A percentile compares a stretch with the other conserved stretches of the same genome.
Evolutionary conservation across 2,113 vertebrate genomes (phyloP).

Genomic region (Tupaia chinensis): DNA sequence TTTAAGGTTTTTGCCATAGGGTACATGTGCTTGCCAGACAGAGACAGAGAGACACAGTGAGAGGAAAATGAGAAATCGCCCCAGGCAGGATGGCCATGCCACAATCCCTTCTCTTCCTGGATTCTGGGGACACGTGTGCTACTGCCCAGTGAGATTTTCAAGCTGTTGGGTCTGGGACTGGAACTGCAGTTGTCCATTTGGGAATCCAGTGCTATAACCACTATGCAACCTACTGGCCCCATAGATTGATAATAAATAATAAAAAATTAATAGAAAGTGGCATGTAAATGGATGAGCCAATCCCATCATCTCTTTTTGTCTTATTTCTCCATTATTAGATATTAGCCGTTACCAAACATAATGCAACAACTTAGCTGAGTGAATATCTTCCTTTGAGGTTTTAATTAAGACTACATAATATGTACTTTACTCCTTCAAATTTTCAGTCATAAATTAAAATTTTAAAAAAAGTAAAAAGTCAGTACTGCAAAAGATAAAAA

Average conservation of each 20-base stretch:
- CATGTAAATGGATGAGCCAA: not conserved
- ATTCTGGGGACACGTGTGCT: too few relatives aligned
- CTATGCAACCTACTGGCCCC: too few relatives aligned
- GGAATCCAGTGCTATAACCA: too few relatives aligned
- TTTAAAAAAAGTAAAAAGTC: conserved; percentile 20
- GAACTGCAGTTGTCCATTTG: too few relatives aligned
- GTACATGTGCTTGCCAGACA: too few relatives aligned
- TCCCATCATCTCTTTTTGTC: not conserved
- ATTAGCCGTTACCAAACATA: not conserved
- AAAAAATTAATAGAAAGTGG: not conserved
- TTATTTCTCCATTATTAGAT: not conserved
- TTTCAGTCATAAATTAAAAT: not conserved
- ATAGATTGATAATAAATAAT: not conserved
- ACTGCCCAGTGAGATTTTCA: too few relatives aligned
- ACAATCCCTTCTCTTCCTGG: too few relatives aligned
- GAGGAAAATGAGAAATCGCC: too few relatives aligned
- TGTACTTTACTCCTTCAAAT: not conserved
- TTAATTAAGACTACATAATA: conserved; percentile 17
- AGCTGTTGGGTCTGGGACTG: too few relatives aligned
- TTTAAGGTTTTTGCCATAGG: too few relatives aligned
- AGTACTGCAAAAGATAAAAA: not conserved
- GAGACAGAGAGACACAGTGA: too few relatives aligned
- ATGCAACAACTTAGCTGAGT: not conserved
- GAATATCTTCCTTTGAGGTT: not conserved
- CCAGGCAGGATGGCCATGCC: too few relatives aligned